Evolutionary conservation across 2,113 vertebrate genomes (phyloP).

Genomic region (Corydoras sp.): DNA sequence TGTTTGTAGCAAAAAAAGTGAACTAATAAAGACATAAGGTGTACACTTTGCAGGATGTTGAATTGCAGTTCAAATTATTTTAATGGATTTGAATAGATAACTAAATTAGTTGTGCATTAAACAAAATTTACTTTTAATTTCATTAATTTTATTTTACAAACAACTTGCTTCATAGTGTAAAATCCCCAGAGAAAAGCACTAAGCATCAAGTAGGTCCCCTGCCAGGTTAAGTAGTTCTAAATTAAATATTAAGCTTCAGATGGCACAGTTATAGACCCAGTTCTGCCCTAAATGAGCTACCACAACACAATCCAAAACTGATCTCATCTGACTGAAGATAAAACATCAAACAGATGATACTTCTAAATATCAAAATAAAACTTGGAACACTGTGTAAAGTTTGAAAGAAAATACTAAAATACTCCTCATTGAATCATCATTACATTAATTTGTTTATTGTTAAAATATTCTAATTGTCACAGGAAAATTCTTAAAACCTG

Average conservation of each 20-base stretch:
- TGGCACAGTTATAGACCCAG: constrained; percentile 22
- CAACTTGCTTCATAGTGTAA: constrained; percentile 19
- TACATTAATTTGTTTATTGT: neutral
- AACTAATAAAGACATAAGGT: no score
- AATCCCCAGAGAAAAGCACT: constrained; percentile 20
- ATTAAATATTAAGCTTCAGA: constrained; percentile 33
- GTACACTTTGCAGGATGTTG: no score
- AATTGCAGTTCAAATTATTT: neutral
- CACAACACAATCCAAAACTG: neutral
- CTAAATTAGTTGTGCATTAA: neutral
- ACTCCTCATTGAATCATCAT: no score
- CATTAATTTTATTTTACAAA: neutral
- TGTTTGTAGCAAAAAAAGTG: no score
- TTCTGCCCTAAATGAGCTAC: constrained; percentile 26
- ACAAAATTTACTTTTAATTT: neutral
- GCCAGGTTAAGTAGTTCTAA: constrained; percentile 19
- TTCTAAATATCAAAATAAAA: neutral
- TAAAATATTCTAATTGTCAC: neutral
- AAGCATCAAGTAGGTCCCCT: constrained; percentile 22
- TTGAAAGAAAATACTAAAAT: neutral
- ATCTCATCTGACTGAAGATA: neutral
- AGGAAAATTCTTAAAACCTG: no score
- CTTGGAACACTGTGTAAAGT: neutral
- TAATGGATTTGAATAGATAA: neutral
- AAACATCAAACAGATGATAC: neutral